Evolutionary conservation across 2,797 vertebrate genomes (phyloP).

Genomic region (Oceanodroma leucorhoa): DNA sequence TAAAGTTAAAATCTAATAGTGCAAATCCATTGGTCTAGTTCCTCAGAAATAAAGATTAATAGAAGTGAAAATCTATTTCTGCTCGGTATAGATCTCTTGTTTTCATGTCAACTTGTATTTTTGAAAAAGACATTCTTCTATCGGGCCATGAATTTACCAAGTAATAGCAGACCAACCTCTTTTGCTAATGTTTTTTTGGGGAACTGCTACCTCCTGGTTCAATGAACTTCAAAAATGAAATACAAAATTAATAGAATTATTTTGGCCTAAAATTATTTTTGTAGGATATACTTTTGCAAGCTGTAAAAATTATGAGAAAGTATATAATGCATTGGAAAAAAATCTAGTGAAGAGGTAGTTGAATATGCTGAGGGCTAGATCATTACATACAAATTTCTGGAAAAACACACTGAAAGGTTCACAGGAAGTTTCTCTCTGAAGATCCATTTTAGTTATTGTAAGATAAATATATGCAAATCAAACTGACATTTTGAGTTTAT

Average conservation of each 20-base stretch:
- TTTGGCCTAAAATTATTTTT: not conserved
- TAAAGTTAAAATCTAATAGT: not conserved
- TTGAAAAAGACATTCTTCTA: not conserved
- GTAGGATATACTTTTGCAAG: not conserved
- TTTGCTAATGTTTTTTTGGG: not conserved
- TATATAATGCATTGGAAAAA: not conserved
- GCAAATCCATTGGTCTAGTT: not conserved
- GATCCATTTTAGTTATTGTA: not conserved
- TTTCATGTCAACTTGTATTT: not conserved
- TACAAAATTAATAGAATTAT: not conserved
- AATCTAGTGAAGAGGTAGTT: not conserved
- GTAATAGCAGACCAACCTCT: not conserved
- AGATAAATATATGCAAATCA: not conserved
- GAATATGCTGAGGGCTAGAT: not conserved
- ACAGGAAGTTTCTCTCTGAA: conserved; percentile 11
- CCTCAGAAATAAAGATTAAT: not conserved
- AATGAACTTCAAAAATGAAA: not conserved
- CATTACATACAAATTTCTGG: not conserved
- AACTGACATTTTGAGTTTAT: not conserved
- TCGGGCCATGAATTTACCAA: not conserved
- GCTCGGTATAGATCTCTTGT: not conserved
- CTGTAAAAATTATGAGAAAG: not conserved
- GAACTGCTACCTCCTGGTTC: not conserved
- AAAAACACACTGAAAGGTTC: not conserved
- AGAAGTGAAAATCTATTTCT: not conserved